Conservation (phyloP, 2,797 vertebrate species). For the Macropus fuliginosus region DNA sequence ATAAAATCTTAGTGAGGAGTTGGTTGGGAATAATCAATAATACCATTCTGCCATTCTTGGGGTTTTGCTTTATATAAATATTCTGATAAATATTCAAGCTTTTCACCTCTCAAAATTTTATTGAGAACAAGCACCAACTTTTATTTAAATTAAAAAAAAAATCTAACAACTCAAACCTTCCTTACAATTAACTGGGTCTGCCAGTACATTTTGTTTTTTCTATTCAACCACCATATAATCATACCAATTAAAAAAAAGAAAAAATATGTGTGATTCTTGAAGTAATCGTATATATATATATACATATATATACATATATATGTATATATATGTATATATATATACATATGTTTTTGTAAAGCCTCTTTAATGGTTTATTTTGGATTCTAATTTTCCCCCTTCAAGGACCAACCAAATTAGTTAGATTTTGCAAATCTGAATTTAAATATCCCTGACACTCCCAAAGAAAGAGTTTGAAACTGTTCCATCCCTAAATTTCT, state of each 20-base stretch:
- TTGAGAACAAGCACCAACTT: not conserved
- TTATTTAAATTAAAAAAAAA: not conserved
- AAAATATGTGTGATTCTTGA: no score
- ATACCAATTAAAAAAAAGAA: not conserved
- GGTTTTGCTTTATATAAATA: not conserved
- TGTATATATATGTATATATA: no score
- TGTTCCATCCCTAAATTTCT: not conserved
- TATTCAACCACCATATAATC: not conserved
- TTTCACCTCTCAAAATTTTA: not conserved
- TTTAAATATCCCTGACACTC: not conserved
- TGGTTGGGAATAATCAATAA: not conserved
- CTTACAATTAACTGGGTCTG: not conserved
- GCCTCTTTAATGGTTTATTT: not conserved
- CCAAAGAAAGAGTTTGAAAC: not conserved
- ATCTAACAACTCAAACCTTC: not conserved
- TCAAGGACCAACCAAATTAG: not conserved
- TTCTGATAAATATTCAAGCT: not conserved
- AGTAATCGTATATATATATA: no score
- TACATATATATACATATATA: no score
- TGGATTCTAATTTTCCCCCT: not conserved
- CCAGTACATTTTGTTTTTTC: not conserved
- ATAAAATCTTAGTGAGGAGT: not conserved
- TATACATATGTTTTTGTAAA: not conserved
- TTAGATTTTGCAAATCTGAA: not conserved
- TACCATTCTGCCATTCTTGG: not conserved